phyloP scores from a whole-genome alignment of 2,888 invertebrate species.

The Dynastes hyllus region DNA sequence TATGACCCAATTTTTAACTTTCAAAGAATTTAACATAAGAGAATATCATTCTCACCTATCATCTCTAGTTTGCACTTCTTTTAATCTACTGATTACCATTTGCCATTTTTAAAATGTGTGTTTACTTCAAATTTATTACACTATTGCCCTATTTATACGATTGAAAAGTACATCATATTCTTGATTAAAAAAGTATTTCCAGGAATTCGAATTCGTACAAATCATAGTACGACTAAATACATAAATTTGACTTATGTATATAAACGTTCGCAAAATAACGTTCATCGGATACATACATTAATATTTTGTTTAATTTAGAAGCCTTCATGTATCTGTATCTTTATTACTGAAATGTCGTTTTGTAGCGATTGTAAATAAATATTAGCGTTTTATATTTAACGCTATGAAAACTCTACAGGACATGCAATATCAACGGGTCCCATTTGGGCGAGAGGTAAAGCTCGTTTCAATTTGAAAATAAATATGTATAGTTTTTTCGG shows the following conservation, averaged over 20 bases:
- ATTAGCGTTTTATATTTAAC: conserved; percentile 4
- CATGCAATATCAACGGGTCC: neutral
- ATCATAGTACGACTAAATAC: conserved; percentile 25
- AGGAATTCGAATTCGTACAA: conserved; percentile 21
- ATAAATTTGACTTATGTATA: conserved; percentile 7
- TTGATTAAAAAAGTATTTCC: conserved; percentile 11
- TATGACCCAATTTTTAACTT: conserved; percentile 11
- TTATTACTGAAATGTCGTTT: conserved; percentile 12
- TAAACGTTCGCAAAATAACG: conserved; percentile 27
- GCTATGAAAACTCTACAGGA: neutral
- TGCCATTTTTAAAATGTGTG: neutral
- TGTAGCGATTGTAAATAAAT: conserved; percentile 28
- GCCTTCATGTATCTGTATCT: conserved; percentile 17
- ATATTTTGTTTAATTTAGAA: conserved; percentile 30
- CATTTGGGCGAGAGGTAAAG: neutral
- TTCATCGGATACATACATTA: conserved; percentile 41
- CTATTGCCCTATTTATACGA: neutral
- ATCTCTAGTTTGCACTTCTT: neutral
- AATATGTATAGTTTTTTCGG: too few species aligned
- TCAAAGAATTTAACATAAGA: neutral
- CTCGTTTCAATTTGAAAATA: too few species aligned
- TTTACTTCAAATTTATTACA: too few species aligned
- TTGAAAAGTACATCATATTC: neutral
- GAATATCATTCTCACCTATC: neutral
- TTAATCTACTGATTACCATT: neutral